phyloP scores from a whole-genome alignment of 2,888 invertebrate species.

The Trichacis sp. region DNA sequence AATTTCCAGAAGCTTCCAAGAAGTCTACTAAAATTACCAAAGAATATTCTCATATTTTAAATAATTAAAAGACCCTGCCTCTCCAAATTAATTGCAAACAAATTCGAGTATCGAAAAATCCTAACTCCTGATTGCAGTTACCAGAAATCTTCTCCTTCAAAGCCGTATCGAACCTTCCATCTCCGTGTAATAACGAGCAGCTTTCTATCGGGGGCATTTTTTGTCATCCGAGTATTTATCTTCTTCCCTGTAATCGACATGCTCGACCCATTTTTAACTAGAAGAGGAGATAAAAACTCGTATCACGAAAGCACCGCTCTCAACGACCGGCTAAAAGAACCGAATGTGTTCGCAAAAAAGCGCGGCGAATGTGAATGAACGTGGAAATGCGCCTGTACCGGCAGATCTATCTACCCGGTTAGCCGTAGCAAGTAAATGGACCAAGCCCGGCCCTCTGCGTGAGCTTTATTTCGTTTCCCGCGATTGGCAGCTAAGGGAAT shows the following conservation, averaged over 20 bases:
- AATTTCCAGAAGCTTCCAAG: too few relatives aligned
- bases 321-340: conserved; percentile 26
- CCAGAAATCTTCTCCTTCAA: too few relatives aligned
- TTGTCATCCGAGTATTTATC: background rate
- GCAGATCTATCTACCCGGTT: conserved; percentile 21
- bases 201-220: background rate
- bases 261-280: conserved; percentile 28
- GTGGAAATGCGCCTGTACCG: conserved; percentile 21
- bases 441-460: conserved; percentile 42
- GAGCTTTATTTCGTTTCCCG: conserved; percentile 49
- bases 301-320: conserved; percentile 23
- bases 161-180: conserved; percentile 1
- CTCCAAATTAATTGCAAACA: too few relatives aligned
- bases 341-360: conserved; percentile 22
- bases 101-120: too few relatives aligned
- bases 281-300: conserved; percentile 21
- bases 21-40: too few relatives aligned
- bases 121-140: too few relatives aligned
- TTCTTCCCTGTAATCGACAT: conserved; percentile 20
- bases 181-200: background rate
- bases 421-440: conserved; percentile 45
- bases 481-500: conserved; percentile 43
- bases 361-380: conserved; percentile 22
- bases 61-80: too few relatives aligned
- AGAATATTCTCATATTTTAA: too few relatives aligned